A percentile compares a stretch with the other conserved stretches of the same genome.
Conservation (phyloP, 37 sponge, comb jelly and placozoan species). For the Beroe ovata region DNA sequence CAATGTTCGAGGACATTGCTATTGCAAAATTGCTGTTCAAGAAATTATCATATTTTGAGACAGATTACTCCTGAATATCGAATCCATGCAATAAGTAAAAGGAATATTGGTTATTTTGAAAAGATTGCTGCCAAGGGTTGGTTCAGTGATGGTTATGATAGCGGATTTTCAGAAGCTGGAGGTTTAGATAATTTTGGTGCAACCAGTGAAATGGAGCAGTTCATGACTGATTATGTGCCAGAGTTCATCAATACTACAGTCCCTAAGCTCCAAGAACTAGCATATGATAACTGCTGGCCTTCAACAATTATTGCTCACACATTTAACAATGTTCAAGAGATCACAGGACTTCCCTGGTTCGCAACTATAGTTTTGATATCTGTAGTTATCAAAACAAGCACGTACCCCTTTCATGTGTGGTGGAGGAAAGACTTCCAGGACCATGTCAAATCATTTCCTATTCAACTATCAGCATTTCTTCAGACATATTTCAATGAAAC, state of each 20-base stretch:
- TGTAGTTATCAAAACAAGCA: not conserved
- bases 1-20: too few species aligned
- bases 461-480: not conserved
- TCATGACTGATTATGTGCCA: conserved; percentile 19
- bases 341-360: conserved; percentile 8
- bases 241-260: not conserved
- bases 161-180: conserved; percentile 8
- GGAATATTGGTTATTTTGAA: not conserved
- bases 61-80: too few species aligned
- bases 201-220: conserved; percentile 15
- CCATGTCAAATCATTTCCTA: conserved; percentile 13
- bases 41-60: too few species aligned
- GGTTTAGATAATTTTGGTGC: conserved; percentile 50
- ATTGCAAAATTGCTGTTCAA: too few species aligned
- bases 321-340: not conserved
- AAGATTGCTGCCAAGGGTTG: not conserved
- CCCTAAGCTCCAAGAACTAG: not conserved
- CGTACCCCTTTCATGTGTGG: conserved; percentile 33
- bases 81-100: too few species aligned
- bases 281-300: not conserved
- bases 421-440: conserved; percentile 61
- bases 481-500: conserved; percentile 32
- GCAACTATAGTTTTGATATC: not conserved
- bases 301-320: conserved; percentile 35
- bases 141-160: not conserved